Base-by-base conservation (phyloP, 2,113 vertebrate genomes). In the Chlamydotis undulata region DNA sequence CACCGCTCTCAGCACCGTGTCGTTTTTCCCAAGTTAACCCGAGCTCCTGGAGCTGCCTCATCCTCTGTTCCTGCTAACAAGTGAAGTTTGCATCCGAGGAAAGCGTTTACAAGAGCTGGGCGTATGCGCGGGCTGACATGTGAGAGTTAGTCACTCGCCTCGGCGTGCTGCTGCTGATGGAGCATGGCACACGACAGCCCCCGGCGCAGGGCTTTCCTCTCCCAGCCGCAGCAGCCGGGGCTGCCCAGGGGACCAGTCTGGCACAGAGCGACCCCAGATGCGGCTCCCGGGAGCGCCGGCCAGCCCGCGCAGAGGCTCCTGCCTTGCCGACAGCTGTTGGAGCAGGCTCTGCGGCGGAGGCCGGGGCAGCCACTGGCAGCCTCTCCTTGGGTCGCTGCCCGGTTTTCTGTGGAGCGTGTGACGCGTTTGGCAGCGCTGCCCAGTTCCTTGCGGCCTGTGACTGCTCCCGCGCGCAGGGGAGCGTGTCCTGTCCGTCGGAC, bases 231-330 rank as follows among this genome's bases (percentile, higher is more conserved):
- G 47, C 68, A 41, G 52, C 65, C 47, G 3, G 28, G 35, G 41
- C 56, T 67, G 67, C 78, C 52, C 57, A 24, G 28, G 43, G 68
- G 43, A 49, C 33, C 14, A 2, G 26, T 12, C 19, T 14, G 55
- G 82, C 76, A 41, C 70, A 15, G 39, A 23, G 49, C 35, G 5
- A 11, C 49, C 55, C 63, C 63, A 64, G 61, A 64, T 22, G 69
- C 43, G 5, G 37, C 28, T 47, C 43, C 12, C 3, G 5, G 50
- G 28, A 65, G 76, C 12, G 7, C 29, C 47, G 35, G 63, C 53
- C 45, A 3, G 35, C 12, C n/a, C 0, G 4, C 1, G 19, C 68
- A 12, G 22, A 49, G 41, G 41, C 41, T 37, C 10, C 47, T 1
- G 17, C 60, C 35, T 31, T 15, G 61, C 74, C 10, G 17, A 28